These are phyloP conservation scores for Phyllopteryx taeniolatus DNA, from an alignment of 2,113 vertebrate species.

Conservation along the genomic window DNA sequence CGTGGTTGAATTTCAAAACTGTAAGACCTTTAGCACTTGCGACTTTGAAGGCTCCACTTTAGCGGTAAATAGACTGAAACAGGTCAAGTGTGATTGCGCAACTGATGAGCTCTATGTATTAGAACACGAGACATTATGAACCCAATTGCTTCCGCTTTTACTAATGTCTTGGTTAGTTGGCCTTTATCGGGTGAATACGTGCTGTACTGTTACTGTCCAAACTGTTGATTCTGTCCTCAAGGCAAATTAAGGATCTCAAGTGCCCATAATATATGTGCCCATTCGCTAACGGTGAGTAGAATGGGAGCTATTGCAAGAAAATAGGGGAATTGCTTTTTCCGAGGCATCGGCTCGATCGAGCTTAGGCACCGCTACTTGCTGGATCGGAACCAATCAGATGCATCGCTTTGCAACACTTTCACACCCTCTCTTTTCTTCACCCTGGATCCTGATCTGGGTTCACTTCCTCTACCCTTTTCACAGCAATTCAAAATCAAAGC, in stretches of 20 bases:
- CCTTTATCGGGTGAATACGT: background rate
- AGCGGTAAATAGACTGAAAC: background rate
- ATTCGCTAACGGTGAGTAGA: background rate
- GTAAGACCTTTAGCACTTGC: no score
- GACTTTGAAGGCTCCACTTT: background rate
- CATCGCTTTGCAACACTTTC: background rate
- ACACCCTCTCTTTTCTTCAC: constrained; percentile 1
- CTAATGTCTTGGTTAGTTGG: background rate
- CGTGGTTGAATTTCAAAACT: background rate
- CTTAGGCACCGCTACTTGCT: background rate
- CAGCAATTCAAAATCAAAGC: constrained; percentile 7
- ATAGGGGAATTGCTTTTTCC: background rate
- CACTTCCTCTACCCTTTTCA: constrained; percentile 12
- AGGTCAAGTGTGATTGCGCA: background rate
- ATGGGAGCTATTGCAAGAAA: background rate
- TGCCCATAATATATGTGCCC: background rate
- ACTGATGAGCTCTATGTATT: background rate
- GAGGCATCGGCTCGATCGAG: background rate
- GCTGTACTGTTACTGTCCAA: background rate
- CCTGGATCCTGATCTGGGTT: background rate
- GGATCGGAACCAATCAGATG: background rate
- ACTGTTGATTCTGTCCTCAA: background rate
- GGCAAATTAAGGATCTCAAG: background rate
- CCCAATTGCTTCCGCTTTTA: background rate
- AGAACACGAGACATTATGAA: background rate